Conservation (phyloP, 2,888 invertebrate genomes). For the Phlogophora meticulosa region DNA sequence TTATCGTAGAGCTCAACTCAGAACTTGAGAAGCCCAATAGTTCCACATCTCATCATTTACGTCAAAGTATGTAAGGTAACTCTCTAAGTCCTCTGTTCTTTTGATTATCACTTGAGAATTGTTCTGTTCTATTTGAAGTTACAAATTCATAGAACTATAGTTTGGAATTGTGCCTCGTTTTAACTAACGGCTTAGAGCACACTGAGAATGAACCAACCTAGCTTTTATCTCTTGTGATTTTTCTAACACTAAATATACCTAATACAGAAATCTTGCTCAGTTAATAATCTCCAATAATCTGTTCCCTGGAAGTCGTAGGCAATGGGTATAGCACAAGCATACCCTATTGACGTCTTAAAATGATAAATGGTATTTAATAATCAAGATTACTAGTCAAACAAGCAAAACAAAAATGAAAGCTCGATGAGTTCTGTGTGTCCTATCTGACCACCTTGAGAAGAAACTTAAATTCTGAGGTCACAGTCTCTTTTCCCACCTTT, state of each 20-base stretch:
- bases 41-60: background rate
- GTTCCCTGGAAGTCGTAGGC: background rate
- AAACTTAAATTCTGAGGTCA: too few species aligned
- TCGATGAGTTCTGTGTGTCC: too few species aligned
- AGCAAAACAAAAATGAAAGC: background rate
- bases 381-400: too few species aligned
- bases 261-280: background rate
- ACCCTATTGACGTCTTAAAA: background rate
- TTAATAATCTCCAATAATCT: too few species aligned
- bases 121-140: conserved; percentile 2
- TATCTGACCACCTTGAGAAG: too few species aligned
- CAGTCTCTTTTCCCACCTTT: too few species aligned
- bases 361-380: background rate
- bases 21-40: too few species aligned
- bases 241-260: background rate
- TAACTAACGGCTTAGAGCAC: background rate
- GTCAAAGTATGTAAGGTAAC: background rate
- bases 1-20: too few species aligned
- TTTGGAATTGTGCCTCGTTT: background rate
- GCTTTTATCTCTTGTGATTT: background rate
- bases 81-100: too few species aligned
- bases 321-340: background rate
- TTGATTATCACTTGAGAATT: background rate
- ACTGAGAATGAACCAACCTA: background rate
- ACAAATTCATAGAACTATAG: background rate